A percentile compares a stretch with the other conserved stretches of the same genome.
phyloP scores from a whole-genome alignment of 2,113 vertebrate species.

The Hyla sarda region DNA sequence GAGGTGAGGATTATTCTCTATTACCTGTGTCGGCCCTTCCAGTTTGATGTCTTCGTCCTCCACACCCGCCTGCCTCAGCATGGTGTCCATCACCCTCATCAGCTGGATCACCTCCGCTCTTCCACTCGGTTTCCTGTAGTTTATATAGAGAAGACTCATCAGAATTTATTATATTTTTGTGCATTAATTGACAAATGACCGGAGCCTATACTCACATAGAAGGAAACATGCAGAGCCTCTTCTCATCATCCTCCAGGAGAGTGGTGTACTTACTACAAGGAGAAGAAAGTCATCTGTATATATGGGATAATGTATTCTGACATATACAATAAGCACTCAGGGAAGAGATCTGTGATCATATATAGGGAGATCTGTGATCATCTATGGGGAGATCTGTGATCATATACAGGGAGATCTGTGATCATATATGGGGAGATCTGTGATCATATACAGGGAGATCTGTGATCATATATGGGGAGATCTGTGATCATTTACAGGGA shows the following conservation, averaged over 20 bases:
- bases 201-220: conserved; percentile 80
- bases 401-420: no score
- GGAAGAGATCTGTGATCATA: no score
- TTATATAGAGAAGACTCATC: not conserved
- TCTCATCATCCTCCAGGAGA: conserved; percentile 82
- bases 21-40: conserved; percentile 82
- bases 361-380: no score
- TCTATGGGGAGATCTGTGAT: no score
- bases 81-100: conserved; percentile 84
- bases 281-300: conserved; percentile 13
- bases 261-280: conserved; percentile 84
- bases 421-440: no score
- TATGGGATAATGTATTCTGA: no score
- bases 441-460: no score
- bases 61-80: conserved; percentile 83
- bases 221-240: conserved; percentile 80
- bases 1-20: no score
- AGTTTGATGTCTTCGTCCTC: conserved; percentile 71
- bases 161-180: not conserved
- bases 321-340: no score
- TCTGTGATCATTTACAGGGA: no score
- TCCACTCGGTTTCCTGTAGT: conserved; percentile 81
- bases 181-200: not conserved
- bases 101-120: conserved; percentile 82
- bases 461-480: no score